Percentiles rank a stretch among this genome's conserved stretches.
These are phyloP conservation scores for Mesembrinibis cayennensis DNA, from an alignment of 2,113 vertebrate species.

Conservation along the genomic window DNA sequence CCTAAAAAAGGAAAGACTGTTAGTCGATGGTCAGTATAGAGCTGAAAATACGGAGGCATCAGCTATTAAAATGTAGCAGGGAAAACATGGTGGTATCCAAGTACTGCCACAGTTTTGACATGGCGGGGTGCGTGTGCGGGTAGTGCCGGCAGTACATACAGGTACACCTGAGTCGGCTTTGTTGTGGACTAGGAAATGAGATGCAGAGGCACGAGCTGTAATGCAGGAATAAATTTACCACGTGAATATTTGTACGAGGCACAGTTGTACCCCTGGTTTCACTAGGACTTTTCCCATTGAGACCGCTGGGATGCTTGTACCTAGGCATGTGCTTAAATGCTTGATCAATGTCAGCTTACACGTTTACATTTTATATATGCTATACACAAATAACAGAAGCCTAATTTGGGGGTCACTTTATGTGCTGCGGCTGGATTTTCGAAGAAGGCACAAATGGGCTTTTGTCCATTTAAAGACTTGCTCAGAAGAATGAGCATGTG, in stretches of 20 bases:
- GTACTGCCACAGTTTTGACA: not conserved
- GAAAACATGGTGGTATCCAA: not conserved
- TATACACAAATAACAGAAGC: not conserved
- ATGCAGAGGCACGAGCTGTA: not conserved
- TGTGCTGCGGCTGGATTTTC: not conserved
- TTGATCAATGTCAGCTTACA: not conserved
- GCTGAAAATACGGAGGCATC: not conserved
- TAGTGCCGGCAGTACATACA: not conserved
- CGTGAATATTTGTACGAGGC: accelerated
- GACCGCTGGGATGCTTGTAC: not conserved
- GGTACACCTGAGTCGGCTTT: not conserved
- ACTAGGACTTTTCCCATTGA: not conserved
- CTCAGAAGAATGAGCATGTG: constrained; percentile 12
- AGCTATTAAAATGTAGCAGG: not conserved
- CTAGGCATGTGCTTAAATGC: not conserved
- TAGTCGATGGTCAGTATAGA: not conserved
- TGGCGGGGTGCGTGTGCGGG: accelerated
- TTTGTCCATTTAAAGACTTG: constrained; percentile 9
- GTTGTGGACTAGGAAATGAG: accelerated
- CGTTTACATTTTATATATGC: not conserved
- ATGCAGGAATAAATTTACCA: not conserved
- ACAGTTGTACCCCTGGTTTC: not conserved
- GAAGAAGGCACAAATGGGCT: not conserved
- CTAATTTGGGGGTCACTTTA: not conserved
- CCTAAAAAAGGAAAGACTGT: not conserved